Evolutionary conservation across 2,888 invertebrate species (phyloP).

Genomic region (Plusia festucae): DNA sequence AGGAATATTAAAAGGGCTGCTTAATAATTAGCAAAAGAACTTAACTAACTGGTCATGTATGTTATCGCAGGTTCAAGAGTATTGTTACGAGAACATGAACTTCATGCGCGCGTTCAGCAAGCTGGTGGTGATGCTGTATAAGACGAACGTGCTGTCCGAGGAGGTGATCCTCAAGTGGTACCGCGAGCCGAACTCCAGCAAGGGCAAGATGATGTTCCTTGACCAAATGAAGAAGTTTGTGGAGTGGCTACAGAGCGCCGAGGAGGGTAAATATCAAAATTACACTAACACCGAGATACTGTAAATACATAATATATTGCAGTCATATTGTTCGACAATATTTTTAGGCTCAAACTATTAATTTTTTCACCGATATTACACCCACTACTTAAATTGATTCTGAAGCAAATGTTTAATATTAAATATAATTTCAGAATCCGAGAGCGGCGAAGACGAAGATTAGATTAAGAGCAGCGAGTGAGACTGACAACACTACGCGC

Average conservation of each 20-base stretch:
- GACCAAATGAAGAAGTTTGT: slow-evolving; percentile 99
- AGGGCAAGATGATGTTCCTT: slow-evolving; percentile 99
- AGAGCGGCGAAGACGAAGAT: slow-evolving; percentile 88
- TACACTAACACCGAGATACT: too few relatives aligned
- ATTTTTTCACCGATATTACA: too few relatives aligned
- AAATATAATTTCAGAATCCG: slow-evolving; percentile 80
- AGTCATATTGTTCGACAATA: too few relatives aligned
- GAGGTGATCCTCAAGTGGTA: slow-evolving; percentile 99
- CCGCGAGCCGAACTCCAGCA: slow-evolving; percentile 96
- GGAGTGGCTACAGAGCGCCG: slow-evolving; percentile 99
- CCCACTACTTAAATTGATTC: too few relatives aligned
- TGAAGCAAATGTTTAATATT: background rate
- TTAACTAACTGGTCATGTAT: background rate
- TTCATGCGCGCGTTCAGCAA: slow-evolving; percentile 99
- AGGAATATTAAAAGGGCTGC: background rate
- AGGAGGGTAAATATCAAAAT: slow-evolving; percentile 90
- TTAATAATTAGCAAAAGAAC: background rate
- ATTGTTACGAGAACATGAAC: slow-evolving; percentile 99
- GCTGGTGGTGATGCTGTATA: slow-evolving; percentile 98
- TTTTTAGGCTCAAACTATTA: too few relatives aligned
- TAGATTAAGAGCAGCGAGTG: slow-evolving; percentile 87
- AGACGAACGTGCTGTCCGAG: slow-evolving; percentile 98
- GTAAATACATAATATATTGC: too few relatives aligned
- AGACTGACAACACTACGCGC: slow-evolving; percentile 80
- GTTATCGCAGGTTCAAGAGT: slow-evolving; percentile 94